Percentiles rank a stretch among this genome's conserved stretches.
Conservation (phyloP, 2,797 vertebrate genomes). For the Molothrus ater region DNA sequence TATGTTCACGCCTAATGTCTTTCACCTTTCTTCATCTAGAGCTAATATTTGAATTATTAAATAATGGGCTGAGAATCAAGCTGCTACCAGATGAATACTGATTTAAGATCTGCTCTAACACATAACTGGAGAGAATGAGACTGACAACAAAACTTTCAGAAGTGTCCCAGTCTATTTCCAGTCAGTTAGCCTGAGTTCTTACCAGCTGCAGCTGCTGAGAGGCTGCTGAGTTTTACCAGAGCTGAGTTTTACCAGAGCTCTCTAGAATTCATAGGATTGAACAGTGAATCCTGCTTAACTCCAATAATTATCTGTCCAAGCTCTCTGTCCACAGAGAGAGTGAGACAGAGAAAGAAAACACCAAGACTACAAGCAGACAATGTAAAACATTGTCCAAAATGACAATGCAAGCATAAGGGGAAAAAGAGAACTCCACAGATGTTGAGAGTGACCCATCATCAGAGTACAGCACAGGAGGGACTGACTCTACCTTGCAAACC, state of each 20-base stretch:
- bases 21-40: not conserved
- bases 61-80: not conserved
- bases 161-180: not conserved
- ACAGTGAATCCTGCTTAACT: not conserved
- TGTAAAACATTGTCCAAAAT: not conserved
- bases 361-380: not conserved
- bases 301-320: not conserved
- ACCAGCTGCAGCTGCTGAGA: not conserved
- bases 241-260: not conserved
- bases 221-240: not conserved
- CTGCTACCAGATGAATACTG: not conserved
- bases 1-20: not conserved
- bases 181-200: not conserved
- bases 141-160: not conserved
- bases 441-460: not conserved
- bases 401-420: not conserved
- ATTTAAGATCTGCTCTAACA: not conserved
- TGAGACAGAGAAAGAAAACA: not conserved
- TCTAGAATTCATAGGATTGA: not conserved
- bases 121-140: not conserved
- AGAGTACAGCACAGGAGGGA: not conserved
- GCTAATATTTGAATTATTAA: constrained; percentile 19
- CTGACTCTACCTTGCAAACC: not conserved
- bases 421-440: not conserved
- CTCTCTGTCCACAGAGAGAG: not conserved